phyloP scores from a whole-genome alignment of 2,113 vertebrate species.

The Larimichthys crocea region DNA sequence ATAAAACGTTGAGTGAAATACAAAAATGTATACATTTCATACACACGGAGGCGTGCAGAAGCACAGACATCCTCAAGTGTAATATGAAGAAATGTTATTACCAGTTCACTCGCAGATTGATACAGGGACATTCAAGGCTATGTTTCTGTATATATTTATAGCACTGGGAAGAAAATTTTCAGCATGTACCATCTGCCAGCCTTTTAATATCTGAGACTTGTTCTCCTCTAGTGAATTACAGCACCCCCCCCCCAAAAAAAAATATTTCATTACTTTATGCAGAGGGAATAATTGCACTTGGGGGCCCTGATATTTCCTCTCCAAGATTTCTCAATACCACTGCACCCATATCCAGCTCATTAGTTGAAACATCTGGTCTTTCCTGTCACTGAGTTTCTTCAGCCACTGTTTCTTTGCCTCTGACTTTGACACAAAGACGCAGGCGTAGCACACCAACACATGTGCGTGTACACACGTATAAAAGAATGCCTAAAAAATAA shows the following conservation, averaged over 20 bases:
- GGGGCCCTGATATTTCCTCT: constrained; percentile 59
- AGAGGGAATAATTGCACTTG: constrained; percentile 69
- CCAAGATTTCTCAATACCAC: constrained; percentile 43
- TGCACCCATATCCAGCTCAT: constrained; percentile 67
- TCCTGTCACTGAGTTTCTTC: constrained; percentile 33
- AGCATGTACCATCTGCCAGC: constrained; percentile 57
- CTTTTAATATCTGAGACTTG: constrained; percentile 54
- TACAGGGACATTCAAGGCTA: constrained; percentile 42
- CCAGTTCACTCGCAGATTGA: constrained; percentile 23
- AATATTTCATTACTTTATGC: constrained; percentile 49
- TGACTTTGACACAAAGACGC: constrained; percentile 27
- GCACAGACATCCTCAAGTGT: not conserved
- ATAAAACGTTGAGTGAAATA: not conserved
- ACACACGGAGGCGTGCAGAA: not conserved
- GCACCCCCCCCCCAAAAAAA: constrained; percentile 17
- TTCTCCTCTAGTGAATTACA: constrained; percentile 56
- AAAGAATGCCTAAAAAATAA: not conserved
- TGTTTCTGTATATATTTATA: constrained; percentile 48
- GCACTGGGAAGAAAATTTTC: constrained; percentile 13
- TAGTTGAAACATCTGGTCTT: constrained; percentile 70
- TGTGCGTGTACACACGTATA: not conserved
- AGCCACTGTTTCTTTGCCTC: constrained; percentile 28
- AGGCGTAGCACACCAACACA: not conserved
- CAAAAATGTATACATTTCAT: not conserved
- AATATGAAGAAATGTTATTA: constrained; percentile 24